These are phyloP conservation scores for Drosophila merina DNA, from an alignment of 2,888 invertebrate species.

Conservation along the genomic window DNA sequence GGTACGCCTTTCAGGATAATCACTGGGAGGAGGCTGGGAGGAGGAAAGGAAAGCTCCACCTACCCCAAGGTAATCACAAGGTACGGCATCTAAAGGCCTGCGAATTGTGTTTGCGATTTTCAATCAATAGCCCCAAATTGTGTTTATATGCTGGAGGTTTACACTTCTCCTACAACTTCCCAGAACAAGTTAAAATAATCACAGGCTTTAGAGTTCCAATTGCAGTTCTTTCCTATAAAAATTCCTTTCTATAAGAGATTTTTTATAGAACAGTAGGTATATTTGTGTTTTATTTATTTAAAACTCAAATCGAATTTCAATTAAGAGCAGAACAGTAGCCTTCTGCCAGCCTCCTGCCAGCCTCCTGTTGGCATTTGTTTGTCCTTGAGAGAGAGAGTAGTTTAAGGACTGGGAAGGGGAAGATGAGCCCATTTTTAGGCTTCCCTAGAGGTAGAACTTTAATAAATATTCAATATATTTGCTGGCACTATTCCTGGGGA, in stretches of 20 bases:
- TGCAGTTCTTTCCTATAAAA: background rate
- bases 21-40: background rate
- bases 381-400: constrained; percentile 11
- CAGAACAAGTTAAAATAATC: background rate
- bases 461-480: constrained; percentile 52
- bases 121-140: constrained; percentile 38
- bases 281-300: constrained; percentile 36
- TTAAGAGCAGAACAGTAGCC: constrained; percentile 32
- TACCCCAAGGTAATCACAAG: background rate
- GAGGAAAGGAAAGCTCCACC: background rate
- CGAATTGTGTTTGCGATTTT: constrained; percentile 29
- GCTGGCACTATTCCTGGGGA: background rate
- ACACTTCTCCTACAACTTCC: background rate
- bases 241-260: background rate
- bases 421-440: background rate
- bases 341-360: background rate
- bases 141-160: constrained; percentile 24
- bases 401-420: no score
- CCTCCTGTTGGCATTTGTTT: constrained; percentile 8
- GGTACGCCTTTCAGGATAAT: constrained; percentile 10
- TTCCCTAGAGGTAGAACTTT: constrained; percentile 46
- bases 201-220: background rate
- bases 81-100: constrained; percentile 28
- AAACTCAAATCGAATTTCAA: constrained; percentile 55
- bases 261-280: background rate